These are phyloP conservation scores for Hippocampus kuda DNA, from an alignment of 2,797 vertebrate species.

Conservation along the genomic window DNA sequence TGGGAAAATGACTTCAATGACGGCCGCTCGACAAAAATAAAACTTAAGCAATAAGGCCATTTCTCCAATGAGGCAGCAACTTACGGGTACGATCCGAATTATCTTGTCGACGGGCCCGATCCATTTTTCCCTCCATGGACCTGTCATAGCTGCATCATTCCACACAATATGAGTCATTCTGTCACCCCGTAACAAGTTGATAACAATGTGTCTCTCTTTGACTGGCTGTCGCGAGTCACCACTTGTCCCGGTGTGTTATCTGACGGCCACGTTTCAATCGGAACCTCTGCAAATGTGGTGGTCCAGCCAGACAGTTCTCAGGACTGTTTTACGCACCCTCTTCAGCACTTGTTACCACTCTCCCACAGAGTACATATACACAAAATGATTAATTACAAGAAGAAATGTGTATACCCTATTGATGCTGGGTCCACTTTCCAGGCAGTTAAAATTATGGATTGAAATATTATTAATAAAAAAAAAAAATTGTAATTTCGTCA, in stretches of 20 bases:
- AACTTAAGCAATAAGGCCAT: constrained; percentile 21
- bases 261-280: background rate
- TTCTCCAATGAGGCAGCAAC: background rate
- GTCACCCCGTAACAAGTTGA: background rate
- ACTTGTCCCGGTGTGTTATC: background rate
- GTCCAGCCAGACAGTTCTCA: background rate
- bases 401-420: no score
- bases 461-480: background rate
- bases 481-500: background rate
- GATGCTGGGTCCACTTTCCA: no score
- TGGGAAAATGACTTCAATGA: constrained; percentile 28
- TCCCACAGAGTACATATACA: no score
- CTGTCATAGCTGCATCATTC: constrained; percentile 40
- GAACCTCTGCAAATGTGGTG: background rate
- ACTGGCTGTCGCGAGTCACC: background rate
- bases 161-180: constrained; percentile 41
- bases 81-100: constrained; percentile 8
- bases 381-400: no score
- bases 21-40: constrained; percentile 40
- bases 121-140: constrained; percentile 39
- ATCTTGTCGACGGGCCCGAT: constrained; percentile 43
- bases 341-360: no score
- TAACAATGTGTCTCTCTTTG: background rate
- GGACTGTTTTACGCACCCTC: background rate
- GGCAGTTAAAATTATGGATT: no score